Base-by-base conservation (phyloP, 2,113 vertebrate species). In the Hippocampus zosterae region DNA sequence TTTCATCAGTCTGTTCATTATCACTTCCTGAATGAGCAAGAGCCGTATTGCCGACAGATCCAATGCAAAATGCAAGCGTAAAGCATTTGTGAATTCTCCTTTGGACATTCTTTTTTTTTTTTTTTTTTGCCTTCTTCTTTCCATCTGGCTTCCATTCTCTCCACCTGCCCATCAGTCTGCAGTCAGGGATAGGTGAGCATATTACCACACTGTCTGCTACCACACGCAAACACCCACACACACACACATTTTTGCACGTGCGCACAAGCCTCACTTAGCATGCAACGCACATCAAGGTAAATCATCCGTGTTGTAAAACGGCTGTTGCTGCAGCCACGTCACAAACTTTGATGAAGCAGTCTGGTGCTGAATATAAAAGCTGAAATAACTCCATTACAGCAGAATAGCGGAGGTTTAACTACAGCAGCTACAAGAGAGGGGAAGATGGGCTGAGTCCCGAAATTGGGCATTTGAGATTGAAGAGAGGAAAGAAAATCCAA, bases 161-260 rank as follows among this genome's bases (percentile, higher is more conserved):
- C 81, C 87, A 86, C 85, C 84, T 90, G 87, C 85, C 84, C 83
- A 81, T 87, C 83, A 79, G 80, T 87, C 80, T 79, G 79, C 79
- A 77, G 75, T 75, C 67, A 48, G 70, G 67, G 84, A 84, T 84
- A 88, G 88, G 84, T 88, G 85, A 87, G 81, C 78, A 71, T 75
- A 85, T 86, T 87, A 85, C 86, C 81, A 83, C 73, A 41, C 74
- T 67, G 75, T 72, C 79, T 77, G 48, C 70, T 33, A 62, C n/a
- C 63, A 46, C 63, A 55, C n/a, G 21, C 75, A 59, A 59, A 76
- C 73, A 57, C 67, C 66, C 66, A 48, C 74, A 25, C 21, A 72
- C 27, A 71, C 69, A 70, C 82, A 76, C 73, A 57, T 63, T 46
- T 72, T 21, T 16, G 68, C 27, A 70, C 67, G 10, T 73, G 4